A percentile compares a stretch with the other conserved stretches of the same genome.
Conservation (phyloP, 2,888 invertebrate genomes). For the Luperina nickerlii region DNA sequence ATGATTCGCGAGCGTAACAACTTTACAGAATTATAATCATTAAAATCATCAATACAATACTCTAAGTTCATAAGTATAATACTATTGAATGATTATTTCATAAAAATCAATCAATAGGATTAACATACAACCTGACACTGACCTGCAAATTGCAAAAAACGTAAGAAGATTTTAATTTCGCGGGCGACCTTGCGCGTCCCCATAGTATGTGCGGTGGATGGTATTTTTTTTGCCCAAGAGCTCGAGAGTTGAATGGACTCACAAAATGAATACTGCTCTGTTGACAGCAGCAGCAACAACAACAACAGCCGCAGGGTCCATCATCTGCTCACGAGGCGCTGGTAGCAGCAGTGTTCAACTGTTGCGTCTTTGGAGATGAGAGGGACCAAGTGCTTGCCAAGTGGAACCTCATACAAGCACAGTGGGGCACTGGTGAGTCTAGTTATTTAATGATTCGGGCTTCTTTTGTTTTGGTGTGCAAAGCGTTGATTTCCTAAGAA, state of each 20-base stretch:
- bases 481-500: neutral
- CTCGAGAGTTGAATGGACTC: neutral
- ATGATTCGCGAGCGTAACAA: neutral
- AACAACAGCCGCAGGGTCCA: slow-evolving; percentile 89
- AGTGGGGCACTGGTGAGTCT: slow-evolving; percentile 94
- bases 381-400: slow-evolving; percentile 97
- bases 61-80: neutral
- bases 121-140: too few species aligned
- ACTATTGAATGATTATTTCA: too few species aligned
- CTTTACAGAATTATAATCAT: neutral
- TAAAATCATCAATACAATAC: too few species aligned
- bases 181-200: too few species aligned
- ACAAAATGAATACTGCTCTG: neutral
- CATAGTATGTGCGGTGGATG: neutral
- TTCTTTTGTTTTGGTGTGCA: neutral
- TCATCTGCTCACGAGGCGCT: slow-evolving; percentile 92
- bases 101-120: too few species aligned
- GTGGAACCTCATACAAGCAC: slow-evolving; percentile 98
- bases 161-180: too few species aligned
- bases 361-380: slow-evolving; percentile 97
- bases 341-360: slow-evolving; percentile 94
- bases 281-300: slow-evolving; percentile 67
- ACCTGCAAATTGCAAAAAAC: too few species aligned
- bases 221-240: neutral
- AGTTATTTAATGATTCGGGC: neutral